Percentiles rank a stretch among this genome's conserved stretches.
These are phyloP conservation scores for Drosophila formosana DNA, from an alignment of 2,888 invertebrate species.

Conservation along the genomic window DNA sequence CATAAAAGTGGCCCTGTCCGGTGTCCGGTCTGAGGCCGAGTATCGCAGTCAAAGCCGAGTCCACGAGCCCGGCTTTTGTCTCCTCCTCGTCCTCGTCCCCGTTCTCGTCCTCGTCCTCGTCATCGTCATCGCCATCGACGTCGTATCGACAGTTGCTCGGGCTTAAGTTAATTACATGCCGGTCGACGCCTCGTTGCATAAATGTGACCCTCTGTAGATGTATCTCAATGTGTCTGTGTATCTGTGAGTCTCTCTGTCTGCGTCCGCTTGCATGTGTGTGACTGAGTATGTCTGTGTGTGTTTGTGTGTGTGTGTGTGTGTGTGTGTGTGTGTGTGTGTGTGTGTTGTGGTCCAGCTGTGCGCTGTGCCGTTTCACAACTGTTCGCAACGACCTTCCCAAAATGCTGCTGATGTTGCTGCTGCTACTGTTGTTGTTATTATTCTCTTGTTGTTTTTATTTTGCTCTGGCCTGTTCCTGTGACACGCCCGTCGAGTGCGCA, in stretches of 20 bases:
- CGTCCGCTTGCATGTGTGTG: conserved; percentile 1
- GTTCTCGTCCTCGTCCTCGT: conserved; percentile 17
- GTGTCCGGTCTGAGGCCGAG: conserved; percentile 34
- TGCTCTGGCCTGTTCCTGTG: conserved; percentile 53
- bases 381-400: conserved; percentile 77
- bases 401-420: conserved; percentile 48
- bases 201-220: conserved; percentile 51
- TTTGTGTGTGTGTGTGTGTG: conserved; percentile 25
- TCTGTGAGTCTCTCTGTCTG: conserved; percentile 11
- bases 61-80: conserved; percentile 15
- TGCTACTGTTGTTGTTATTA: conserved; percentile 31
- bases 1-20: conserved; percentile 19
- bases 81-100: conserved; percentile 24
- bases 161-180: conserved; percentile 80
- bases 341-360: conserved; percentile 67
- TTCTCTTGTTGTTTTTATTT: conserved; percentile 28
- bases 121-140: conserved; percentile 26
- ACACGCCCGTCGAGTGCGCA: conserved; percentile 79
- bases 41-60: conserved; percentile 18
- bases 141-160: conserved; percentile 62
- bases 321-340: conserved; percentile 25
- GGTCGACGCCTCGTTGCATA: conserved; percentile 76
- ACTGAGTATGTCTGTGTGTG: conserved; percentile 7
- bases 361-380: conserved; percentile 70
- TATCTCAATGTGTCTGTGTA: conserved; percentile 13